phyloP scores from a whole-genome alignment of 2,113 vertebrate genomes.

The Tyto alba region DNA sequence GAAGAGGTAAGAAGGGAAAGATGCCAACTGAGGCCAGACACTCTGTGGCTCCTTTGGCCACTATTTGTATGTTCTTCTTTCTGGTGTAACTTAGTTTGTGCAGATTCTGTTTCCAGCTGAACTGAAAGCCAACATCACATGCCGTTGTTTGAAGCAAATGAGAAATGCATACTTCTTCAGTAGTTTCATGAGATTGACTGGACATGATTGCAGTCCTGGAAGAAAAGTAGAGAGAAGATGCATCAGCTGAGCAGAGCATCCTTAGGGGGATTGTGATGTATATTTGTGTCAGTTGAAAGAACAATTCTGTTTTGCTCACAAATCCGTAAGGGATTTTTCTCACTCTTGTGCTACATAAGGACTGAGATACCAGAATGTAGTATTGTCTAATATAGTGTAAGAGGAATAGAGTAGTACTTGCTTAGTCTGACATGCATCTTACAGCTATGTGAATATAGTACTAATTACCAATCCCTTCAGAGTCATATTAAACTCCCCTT shows the following conservation, averaged over 20 bases:
- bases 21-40: background rate
- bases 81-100: background rate
- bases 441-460: background rate
- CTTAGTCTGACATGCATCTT: background rate
- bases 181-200: background rate
- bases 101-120: background rate
- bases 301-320: background rate
- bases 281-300: background rate
- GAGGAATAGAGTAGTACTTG: background rate
- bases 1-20: background rate
- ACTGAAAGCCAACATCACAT: background rate
- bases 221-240: background rate
- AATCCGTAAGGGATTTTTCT: background rate
- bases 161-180: background rate
- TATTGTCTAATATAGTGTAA: background rate
- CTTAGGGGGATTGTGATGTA: background rate
- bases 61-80: background rate
- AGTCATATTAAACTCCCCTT: background rate
- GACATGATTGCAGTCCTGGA: background rate
- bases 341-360: background rate
- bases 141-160: background rate
- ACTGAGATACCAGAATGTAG: background rate
- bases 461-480: background rate
- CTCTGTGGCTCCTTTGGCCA: background rate
- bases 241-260: background rate